A percentile compares a stretch with the other conserved stretches of the same genome.
phyloP scores from a whole-genome alignment of 1,140 invertebrate species.

The Drosophila bifasciata region DNA sequence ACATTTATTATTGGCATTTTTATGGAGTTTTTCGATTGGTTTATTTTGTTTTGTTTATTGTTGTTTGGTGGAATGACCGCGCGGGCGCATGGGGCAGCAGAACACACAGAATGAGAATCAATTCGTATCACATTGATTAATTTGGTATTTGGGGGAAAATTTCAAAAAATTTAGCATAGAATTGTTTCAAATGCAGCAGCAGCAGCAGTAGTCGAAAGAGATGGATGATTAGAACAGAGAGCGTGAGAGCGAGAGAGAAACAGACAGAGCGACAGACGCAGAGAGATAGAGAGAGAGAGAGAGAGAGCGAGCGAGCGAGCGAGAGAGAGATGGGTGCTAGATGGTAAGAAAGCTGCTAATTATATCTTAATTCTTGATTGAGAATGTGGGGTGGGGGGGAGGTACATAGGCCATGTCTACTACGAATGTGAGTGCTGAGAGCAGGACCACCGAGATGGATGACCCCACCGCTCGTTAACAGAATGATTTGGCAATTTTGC shows the following conservation, averaged over 20 bases:
- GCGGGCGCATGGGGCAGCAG: slow-evolving; percentile 52
- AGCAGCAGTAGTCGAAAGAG: slow-evolving; percentile 30
- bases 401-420: slow-evolving; percentile 44
- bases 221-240: slow-evolving; percentile 21
- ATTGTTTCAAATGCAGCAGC: slow-evolving; percentile 46
- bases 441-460: slow-evolving; percentile 1
- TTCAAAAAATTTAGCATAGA: slow-evolving; percentile 63
- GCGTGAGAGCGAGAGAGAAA: slow-evolving; percentile 24
- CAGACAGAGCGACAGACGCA: slow-evolving; percentile 18
- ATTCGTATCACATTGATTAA: slow-evolving; percentile 78
- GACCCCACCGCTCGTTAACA: slow-evolving; percentile 16
- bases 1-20: slow-evolving; percentile 58
- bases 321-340: slow-evolving; percentile 53
- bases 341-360: slow-evolving; percentile 65
- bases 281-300: slow-evolving; percentile 39
- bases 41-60: slow-evolving; percentile 6
- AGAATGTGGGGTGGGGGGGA: slow-evolving; percentile 9
- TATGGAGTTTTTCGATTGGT: slow-evolving; percentile 50
- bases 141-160: slow-evolving; percentile 45
- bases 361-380: slow-evolving; percentile 51
- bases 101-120: slow-evolving; percentile 71
- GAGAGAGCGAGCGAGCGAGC: slow-evolving; percentile 25
- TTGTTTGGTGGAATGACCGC: no score
- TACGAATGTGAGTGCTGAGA: slow-evolving; percentile 48
- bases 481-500: slow-evolving; percentile 52